Percentiles rank a stretch among this genome's conserved stretches.
Conservation (phyloP, 2,797 vertebrate genomes). For the Ctenosaura bakeri region DNA sequence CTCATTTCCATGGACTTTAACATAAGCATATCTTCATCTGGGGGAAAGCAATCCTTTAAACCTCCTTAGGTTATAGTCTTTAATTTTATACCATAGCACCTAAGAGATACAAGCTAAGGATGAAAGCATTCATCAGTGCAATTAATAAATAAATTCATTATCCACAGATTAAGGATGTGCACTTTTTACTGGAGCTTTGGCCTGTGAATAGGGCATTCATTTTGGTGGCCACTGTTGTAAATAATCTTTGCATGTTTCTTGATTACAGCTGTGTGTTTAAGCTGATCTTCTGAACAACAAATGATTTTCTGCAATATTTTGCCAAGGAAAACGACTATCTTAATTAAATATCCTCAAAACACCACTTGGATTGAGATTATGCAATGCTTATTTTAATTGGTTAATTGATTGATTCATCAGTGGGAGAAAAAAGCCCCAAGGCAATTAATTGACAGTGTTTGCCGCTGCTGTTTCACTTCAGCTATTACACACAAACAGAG, state of each 20-base stretch:
- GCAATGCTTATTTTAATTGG: slow-evolving; percentile 52
- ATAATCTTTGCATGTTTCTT: slow-evolving; percentile 37
- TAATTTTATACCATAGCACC: slow-evolving; percentile 39
- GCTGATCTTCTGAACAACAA: slow-evolving; percentile 43
- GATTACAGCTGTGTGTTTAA: slow-evolving; percentile 37
- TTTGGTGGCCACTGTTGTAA: slow-evolving; percentile 31
- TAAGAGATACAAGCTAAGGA: slow-evolving; percentile 38
- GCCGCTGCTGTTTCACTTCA: not conserved
- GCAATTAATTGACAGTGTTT: slow-evolving; percentile 46
- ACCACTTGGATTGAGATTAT: slow-evolving; percentile 51
- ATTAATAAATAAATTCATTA: slow-evolving; percentile 55
- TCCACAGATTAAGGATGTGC: slow-evolving; percentile 33
- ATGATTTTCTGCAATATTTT: slow-evolving; percentile 42
- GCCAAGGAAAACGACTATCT: slow-evolving; percentile 38
- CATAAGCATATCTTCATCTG: slow-evolving; percentile 43
- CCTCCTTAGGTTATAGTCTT: slow-evolving; percentile 47
- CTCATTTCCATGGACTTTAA: slow-evolving; percentile 36
- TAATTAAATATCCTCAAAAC: slow-evolving; percentile 55
- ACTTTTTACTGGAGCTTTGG: slow-evolving; percentile 23
- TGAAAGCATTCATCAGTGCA: slow-evolving; percentile 51
- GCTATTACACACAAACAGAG: not conserved
- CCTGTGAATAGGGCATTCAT: slow-evolving; percentile 17
- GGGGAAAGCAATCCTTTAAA: slow-evolving; percentile 37
- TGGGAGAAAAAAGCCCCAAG: slow-evolving; percentile 31
- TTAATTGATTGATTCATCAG: slow-evolving; percentile 52